These are phyloP conservation scores for Morone saxatilis DNA, from an alignment of 2,113 vertebrate species.

Conservation along the genomic window DNA sequence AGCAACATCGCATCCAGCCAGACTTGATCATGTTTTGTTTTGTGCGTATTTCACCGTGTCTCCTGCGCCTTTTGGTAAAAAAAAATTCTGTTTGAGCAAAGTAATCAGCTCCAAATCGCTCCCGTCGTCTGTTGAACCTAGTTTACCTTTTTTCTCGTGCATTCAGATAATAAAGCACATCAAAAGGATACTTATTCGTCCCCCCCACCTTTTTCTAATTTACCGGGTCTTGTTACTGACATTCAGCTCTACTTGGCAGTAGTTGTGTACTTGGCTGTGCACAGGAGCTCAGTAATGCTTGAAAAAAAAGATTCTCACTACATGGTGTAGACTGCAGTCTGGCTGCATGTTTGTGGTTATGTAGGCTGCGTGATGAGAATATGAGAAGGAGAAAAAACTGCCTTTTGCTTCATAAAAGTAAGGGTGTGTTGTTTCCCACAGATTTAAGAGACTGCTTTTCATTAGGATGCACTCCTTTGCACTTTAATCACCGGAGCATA, in stretches of 20 bases:
- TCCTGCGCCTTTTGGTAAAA: neutral
- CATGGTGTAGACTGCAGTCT: conserved; percentile 52
- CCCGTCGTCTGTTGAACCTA: neutral
- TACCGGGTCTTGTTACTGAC: conserved; percentile 19
- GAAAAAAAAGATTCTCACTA: conserved; percentile 24
- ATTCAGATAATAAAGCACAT: conserved; percentile 39
- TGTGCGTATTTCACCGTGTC: neutral
- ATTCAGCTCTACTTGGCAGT: conserved; percentile 13
- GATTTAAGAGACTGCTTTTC: neutral
- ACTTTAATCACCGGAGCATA: conserved; percentile 43
- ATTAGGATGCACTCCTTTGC: conserved; percentile 23
- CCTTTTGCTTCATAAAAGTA: conserved; percentile 41
- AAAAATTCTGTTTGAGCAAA: neutral
- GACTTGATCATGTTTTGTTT: neutral
- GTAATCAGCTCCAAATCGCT: neutral
- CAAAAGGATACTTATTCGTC: conserved; percentile 65
- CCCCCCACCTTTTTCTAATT: neutral
- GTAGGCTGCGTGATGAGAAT: conserved; percentile 32
- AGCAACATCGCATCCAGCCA: conserved; percentile 32
- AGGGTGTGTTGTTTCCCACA: neutral
- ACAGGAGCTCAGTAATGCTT: conserved; percentile 52
- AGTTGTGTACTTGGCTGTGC: conserved; percentile 26
- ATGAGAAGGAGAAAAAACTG: neutral
- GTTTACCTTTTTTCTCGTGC: neutral
- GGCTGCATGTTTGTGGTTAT: conserved; percentile 23